Evolutionary conservation across 1,140 invertebrate genomes (phyloP), one percentile per base, ranked within the genome.

Genomic region (Acromyrmex charruanus): DNA sequence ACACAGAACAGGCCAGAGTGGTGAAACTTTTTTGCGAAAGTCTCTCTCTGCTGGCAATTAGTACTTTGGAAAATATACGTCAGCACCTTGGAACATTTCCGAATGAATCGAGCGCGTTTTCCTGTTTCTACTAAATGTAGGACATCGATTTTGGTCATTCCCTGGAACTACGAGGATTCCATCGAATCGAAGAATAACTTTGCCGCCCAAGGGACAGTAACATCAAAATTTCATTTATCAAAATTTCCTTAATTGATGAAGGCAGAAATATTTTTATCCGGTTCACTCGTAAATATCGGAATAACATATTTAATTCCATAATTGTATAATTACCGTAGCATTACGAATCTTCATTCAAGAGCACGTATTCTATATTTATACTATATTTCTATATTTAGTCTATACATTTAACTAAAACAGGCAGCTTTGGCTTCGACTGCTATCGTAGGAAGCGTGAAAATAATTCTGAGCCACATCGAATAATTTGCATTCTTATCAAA

Each of bases 81-180:
- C 72, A 59, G 18, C 61, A 85, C 72, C 72, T 65, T 69, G 28
- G 59, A 63, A 75, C 82, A 55, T 66, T 59, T 61, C 61, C 68
- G 69, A 82, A 35, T 72, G 53, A 12, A 82, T 18, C 53, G 21
- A 12, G 39, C n/a, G 72, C 82, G 49, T 77, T 85, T 85, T 85
- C 72, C 82, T 85, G 44, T 77, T 63, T n/a, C 59, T 14, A 7
- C 49, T 51, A 49, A 85, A 85, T 85, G 74, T 85, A 85, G 72
- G 82, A 85, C 82, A 85, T 85, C 72, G 82, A 85, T 85, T 85
- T 85, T n/a, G 82, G 31, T 39, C 44, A 63, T 85, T 85, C 59
- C 21, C 72, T 53, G 53, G 51, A 81, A 85, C 44, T 35, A 44
- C 49, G 39, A 75, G 71, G 35, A 6, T 10, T 58, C 12, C 49